Evolutionary conservation across 2,888 invertebrate species (phyloP).

Genomic region (Taphrorychus bicolor): DNA sequence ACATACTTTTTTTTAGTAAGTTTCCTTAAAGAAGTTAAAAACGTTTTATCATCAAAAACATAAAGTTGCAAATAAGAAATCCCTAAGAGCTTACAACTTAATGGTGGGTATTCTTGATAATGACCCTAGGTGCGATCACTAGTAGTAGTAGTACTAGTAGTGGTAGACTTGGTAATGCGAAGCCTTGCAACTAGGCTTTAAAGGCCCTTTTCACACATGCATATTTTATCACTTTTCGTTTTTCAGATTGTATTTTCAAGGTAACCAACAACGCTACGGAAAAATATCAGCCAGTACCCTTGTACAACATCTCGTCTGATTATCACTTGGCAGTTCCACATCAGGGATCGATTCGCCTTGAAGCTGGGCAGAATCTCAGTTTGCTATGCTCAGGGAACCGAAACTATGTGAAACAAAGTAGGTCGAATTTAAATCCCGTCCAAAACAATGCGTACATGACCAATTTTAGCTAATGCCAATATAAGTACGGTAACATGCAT

Average conservation of each 20-base stretch:
- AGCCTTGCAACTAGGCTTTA: too few relatives aligned
- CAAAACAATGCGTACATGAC: background rate
- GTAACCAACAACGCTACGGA: conserved; percentile 34
- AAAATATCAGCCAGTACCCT: conserved; percentile 46
- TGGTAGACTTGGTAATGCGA: too few relatives aligned
- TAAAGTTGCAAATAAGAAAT: too few relatives aligned
- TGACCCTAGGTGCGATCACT: too few relatives aligned
- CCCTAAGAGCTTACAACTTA: too few relatives aligned
- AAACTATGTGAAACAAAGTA: conserved; percentile 50
- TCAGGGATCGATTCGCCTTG: conserved; percentile 45
- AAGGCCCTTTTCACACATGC: too few relatives aligned
- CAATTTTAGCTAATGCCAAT: conserved; percentile 49
- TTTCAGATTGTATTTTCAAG: conserved; percentile 41
- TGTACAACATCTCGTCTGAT: conserved; percentile 44
- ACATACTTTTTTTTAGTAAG: too few relatives aligned
- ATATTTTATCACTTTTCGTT: background rate
- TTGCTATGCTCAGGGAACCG: conserved; percentile 50
- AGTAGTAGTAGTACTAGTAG: too few relatives aligned
- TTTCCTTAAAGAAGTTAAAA: too few relatives aligned
- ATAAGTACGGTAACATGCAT: conserved; percentile 48
- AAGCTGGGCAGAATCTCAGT: conserved; percentile 44
- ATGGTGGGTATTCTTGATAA: too few relatives aligned
- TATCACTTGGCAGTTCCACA: conserved; percentile 48
- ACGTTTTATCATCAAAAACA: too few relatives aligned
- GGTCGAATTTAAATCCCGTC: conserved; percentile 32